Base-by-base conservation (phyloP, 2,888 invertebrate genomes). In the Acanthosepion pharaonis region DNA sequence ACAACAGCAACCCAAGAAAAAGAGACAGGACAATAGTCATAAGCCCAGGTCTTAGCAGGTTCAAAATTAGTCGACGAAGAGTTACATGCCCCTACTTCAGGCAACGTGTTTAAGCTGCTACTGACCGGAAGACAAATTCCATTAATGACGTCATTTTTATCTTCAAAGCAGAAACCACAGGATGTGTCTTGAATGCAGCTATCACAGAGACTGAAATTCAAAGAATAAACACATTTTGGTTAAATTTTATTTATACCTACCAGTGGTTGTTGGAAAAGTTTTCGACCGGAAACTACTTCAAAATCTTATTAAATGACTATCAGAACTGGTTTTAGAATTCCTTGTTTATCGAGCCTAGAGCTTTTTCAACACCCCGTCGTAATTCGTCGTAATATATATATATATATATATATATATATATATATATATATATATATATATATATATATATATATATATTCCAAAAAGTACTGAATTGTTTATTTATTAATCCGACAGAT, bases 141-240 rank as follows among this genome's bases (percentile, higher is more conserved):
- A 94, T 96, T 96, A 1, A 95, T 94, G 5, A 95, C 92, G 0
- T 95, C 95, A 28, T 94, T 94, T 20, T 95, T 95, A 59, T 96
- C 95, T 33, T 96, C 95, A 95, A 97, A 98, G 95, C 98, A 98
- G 95, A 97, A 98, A 2, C 98, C 98, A 96, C 98, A 98, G 25
- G 95, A 94, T 3, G 94, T 94, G 94, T 96, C 94, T 28, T 95
- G 94, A 18, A 96, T 96, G 92, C 97, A 96, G 55, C 95, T 93
- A 94, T 96, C 96, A 94, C 97, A 97, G 51, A 95, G 49, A n/a
- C 97, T 96, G 92, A 55, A 94, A 94, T n/a, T n/a, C 15, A 78
- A 78, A 33, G n/a, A 78, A 78, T 78, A 78, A n/a, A 78, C 18
- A 78, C 5, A n/a, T 9, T 78, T 9, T 8, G 9, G n/a, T 28